Evolutionary conservation across 1,140 invertebrate genomes (phyloP).

Genomic region (Babylonia areolata): DNA sequence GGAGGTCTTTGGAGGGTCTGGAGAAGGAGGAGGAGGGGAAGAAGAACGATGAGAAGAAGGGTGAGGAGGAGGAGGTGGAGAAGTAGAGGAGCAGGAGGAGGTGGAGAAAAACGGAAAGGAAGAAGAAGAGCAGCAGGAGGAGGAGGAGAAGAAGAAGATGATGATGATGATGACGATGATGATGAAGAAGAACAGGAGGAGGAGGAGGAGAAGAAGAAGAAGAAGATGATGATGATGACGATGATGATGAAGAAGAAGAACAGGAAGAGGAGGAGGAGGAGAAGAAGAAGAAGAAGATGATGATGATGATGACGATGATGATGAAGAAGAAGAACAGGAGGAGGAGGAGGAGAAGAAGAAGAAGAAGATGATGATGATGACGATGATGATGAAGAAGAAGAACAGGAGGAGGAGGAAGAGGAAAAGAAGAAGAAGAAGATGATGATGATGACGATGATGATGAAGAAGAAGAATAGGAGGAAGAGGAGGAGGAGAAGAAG

Average conservation of each 20-base stretch:
- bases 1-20: background rate
- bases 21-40: background rate
- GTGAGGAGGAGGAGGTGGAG: no score
- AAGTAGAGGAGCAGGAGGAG: no score
- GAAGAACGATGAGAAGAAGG: no score
- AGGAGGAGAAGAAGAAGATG: no score
- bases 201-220: slow-evolving; percentile 6
- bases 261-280: no score
- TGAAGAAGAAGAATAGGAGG: no score
- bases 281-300: background rate
- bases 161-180: no score
- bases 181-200: no score
- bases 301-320: slow-evolving; percentile 16
- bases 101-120: no score
- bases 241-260: no score
- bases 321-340: background rate
- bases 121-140: no score
- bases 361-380: background rate
- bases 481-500: no score
- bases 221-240: background rate
- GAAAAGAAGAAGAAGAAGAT: slow-evolving; percentile 10
- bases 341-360: background rate
- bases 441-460: slow-evolving; percentile 15
- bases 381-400: background rate
- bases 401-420: background rate